These are phyloP conservation scores for Potorous gilbertii DNA, from an alignment of 2,797 vertebrate genomes.

Conservation along the genomic window DNA sequence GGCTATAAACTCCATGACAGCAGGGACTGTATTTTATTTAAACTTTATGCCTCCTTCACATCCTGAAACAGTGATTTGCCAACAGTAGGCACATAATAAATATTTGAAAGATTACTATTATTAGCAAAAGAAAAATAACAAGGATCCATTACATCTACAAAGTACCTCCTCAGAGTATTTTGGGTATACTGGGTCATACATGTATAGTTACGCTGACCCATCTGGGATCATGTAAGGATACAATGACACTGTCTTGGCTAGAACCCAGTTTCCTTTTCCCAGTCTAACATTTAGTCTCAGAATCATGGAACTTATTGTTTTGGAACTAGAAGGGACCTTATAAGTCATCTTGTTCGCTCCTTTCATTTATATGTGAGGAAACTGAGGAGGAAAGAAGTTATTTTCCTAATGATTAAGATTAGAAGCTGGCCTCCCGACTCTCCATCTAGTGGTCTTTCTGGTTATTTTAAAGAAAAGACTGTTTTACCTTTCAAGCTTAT, in stretches of 20 bases:
- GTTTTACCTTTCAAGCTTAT: conserved; percentile 1
- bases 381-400: not conserved
- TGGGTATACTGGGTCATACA: not conserved
- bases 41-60: not conserved
- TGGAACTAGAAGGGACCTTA: not conserved
- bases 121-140: conserved; percentile 28
- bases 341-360: not conserved
- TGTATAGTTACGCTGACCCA: not conserved
- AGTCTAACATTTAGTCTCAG: not conserved
- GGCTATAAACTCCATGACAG: not conserved
- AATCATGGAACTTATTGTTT: not conserved
- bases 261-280: conserved; percentile 14
- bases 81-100: not conserved
- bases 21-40: not conserved
- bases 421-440: not conserved
- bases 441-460: not conserved
- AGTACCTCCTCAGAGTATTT: conserved; percentile 14
- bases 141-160: not conserved
- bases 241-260: not conserved
- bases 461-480: conserved; percentile 44
- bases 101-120: conserved; percentile 31
- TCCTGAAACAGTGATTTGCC: not conserved
- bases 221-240: not conserved
- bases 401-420: not conserved
- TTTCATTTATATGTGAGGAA: not conserved